phyloP scores from a whole-genome alignment of 2,888 invertebrate genomes.

The Hirtodrosophila duncani region DNA sequence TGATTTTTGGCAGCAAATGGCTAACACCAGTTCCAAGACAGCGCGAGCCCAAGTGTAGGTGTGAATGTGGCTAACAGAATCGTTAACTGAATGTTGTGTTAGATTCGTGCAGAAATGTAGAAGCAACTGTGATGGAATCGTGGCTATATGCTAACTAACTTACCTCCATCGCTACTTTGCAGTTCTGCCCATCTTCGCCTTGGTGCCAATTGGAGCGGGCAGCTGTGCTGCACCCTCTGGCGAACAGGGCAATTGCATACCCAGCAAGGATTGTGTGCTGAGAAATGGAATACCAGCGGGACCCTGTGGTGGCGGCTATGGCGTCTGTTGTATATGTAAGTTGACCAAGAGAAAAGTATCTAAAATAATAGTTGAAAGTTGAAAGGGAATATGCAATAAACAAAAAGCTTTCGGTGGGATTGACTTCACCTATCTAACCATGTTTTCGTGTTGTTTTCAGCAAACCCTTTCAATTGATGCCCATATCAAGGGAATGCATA shows the following conservation, averaged over 20 bases:
- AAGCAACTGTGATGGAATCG: too few relatives aligned
- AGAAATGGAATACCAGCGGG: conserved; percentile 87
- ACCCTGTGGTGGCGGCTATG: conserved; percentile 83
- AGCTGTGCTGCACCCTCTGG: conserved; percentile 86
- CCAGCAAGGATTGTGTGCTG: conserved; percentile 84
- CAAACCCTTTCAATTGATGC: too few relatives aligned
- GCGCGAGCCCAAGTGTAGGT: conserved; percentile 72
- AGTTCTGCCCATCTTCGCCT: conserved; percentile 90
- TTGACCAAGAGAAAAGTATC: too few relatives aligned
- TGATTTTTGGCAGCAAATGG: conserved; percentile 75
- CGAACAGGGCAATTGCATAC: conserved; percentile 89
- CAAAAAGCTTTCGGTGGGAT: too few relatives aligned
- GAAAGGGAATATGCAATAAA: too few relatives aligned
- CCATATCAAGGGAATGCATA: too few relatives aligned
- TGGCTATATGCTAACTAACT: background rate
- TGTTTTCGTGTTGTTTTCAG: too few relatives aligned
- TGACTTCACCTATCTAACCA: too few relatives aligned
- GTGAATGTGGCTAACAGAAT: too few relatives aligned
- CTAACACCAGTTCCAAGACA: conserved; percentile 42
- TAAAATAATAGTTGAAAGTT: too few relatives aligned
- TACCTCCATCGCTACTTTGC: background rate
- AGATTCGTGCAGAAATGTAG: too few relatives aligned
- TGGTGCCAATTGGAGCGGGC: conserved; percentile 88
- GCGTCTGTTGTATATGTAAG: conserved; percentile 78
- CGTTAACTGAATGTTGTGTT: too few relatives aligned